Evolutionary conservation across 2,797 vertebrate species (phyloP).

Genomic region (Coreius guichenoti): DNA sequence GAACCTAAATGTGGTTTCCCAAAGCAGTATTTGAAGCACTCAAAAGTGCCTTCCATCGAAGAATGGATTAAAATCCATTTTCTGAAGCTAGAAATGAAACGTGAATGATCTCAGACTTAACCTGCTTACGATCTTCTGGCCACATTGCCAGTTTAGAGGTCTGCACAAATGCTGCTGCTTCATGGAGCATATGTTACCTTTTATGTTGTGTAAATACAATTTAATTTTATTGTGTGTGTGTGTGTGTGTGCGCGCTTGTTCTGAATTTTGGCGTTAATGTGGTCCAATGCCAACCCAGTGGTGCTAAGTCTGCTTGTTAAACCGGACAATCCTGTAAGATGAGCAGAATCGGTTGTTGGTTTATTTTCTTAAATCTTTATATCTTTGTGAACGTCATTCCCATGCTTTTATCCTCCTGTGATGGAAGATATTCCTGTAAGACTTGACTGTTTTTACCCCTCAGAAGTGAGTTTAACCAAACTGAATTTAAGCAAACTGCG

Average conservation of each 20-base stretch:
- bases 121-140: background rate
- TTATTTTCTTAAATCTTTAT: conserved; percentile 22
- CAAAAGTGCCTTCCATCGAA: conserved; percentile 44
- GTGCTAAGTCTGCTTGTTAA: conserved; percentile 27
- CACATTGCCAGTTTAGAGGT: background rate
- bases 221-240: conserved; percentile 31
- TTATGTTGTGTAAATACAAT: conserved; percentile 44
- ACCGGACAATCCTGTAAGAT: background rate
- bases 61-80: conserved; percentile 24
- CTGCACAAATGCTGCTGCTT: conserved; percentile 28
- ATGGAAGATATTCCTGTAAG: conserved; percentile 62
- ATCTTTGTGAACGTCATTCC: background rate
- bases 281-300: background rate
- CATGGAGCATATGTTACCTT: conserved; percentile 27
- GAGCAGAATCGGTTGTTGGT: conserved; percentile 6
- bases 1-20: background rate
- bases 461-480: conserved; percentile 42
- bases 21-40: conserved; percentile 30
- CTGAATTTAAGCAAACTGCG: conserved; percentile 45
- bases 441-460: conserved; percentile 58
- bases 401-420: conserved; percentile 31
- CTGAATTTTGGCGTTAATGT: background rate
- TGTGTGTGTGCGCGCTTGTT: background rate
- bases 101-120: background rate
- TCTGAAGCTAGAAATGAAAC: background rate